Base-by-base conservation (phyloP, 2,888 invertebrate genomes). In the Andrena praecox region DNA sequence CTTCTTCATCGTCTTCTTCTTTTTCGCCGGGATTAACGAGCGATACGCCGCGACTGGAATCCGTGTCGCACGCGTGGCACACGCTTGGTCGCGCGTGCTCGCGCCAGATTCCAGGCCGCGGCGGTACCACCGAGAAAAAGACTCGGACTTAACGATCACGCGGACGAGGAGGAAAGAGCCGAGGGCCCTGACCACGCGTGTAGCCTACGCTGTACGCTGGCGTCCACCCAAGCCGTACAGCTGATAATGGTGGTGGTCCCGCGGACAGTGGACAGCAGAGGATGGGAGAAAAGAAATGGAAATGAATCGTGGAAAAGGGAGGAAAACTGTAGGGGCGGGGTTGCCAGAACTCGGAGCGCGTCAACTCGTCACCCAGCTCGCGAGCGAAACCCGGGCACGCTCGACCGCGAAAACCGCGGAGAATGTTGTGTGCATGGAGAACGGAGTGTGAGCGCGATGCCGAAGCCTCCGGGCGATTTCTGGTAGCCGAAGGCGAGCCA, bases 341-440 rank as follows among this genome's bases (percentile, higher is more conserved):
- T 92, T 92, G 92, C 90, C 88, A 81, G 63, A 87, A 80, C 77
- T 86, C 84, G 85, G 77, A 74, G 16, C 48, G 83, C 71, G 75
- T 74, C 75, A 1, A 5, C 42, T 42, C 42, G 42, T 42, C 16
- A 42, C 42, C 56, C 66, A 48, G 16, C 20, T 31, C 56, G 52
- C 52, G 66, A 62, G 31, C 54, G 20, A 16, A 42, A 64, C 74
- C 20, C 48, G 54, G 33, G 62, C 33, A 62, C 20, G 75, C 59
- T 75, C 56, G 63, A 35, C 29, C 29, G 59, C 20, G 20, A 20
- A 63, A 48, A 33, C 16, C n/a, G 12, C 62, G 42, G 12, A 42
- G 42, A 16, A 50, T 33, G 71, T 29, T 69, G 62, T 66, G 27
- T 42, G 54, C 5, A 62, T 54, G 67, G 7, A 52, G 29, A 52